Evolutionary conservation across 2,797 vertebrate species (phyloP).

Genomic region (Neosilurus mollespiculum): DNA sequence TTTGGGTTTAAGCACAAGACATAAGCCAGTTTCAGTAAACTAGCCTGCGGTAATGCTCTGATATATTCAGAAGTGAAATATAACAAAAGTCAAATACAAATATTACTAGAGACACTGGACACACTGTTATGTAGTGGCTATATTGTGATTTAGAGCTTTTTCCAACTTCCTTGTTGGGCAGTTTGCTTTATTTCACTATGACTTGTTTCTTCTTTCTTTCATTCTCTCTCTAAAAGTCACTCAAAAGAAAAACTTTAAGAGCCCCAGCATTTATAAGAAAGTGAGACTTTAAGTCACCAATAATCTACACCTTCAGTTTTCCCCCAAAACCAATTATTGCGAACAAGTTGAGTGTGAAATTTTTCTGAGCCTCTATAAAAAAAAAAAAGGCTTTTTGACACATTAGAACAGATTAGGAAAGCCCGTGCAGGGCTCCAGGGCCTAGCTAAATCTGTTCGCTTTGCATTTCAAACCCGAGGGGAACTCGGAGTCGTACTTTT

Average conservation of each 20-base stretch:
- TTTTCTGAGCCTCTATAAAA: constrained; percentile 68
- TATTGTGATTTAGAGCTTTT: constrained; percentile 1
- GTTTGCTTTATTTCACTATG: not conserved
- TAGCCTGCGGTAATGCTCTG: not conserved
- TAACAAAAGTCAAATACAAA: not conserved
- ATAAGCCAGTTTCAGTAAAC: not conserved
- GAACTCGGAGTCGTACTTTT: constrained; percentile 31
- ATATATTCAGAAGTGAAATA: not conserved
- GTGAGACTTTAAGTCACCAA: not conserved
- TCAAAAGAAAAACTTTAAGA: not conserved
- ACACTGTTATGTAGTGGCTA: not conserved
- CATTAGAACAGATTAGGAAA: constrained; percentile 79
- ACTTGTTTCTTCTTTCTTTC: not conserved
- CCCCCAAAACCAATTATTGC: constrained; percentile 66
- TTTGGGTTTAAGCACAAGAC: not conserved
- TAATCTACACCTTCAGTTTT: constrained; percentile 45
- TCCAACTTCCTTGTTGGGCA: constrained; percentile 17
- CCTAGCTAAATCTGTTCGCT: constrained; percentile 75
- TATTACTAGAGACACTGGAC: not conserved
- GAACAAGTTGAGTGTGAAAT: constrained; percentile 78
- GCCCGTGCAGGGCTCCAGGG: constrained; percentile 72
- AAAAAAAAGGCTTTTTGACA: constrained; percentile 75
- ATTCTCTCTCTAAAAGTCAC: constrained; percentile 9
- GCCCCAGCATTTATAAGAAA: constrained; percentile 18
- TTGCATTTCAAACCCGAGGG: constrained; percentile 73